Conservation (phyloP, 2,797 vertebrate species). For the Cirrhinus mrigala region DNA sequence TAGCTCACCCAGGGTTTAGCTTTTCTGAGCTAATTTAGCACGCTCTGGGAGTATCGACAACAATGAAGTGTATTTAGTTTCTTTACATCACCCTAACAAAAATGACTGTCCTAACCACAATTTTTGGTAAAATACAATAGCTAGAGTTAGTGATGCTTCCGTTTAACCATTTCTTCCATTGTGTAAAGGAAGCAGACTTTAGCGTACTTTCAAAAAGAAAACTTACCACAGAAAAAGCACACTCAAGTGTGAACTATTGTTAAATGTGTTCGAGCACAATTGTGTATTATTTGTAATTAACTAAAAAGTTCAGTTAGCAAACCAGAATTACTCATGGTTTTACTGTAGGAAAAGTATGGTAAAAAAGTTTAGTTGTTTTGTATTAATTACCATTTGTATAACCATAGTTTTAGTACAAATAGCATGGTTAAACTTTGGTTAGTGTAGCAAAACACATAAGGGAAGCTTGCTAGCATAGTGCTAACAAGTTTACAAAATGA, state of each 20-base stretch:
- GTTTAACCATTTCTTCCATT: not conserved
- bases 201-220: not conserved
- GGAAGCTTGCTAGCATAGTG: too few relatives aligned
- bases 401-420: too few relatives aligned
- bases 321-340: too few relatives aligned
- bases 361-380: too few relatives aligned
- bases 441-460: too few relatives aligned
- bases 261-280: not conserved
- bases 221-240: not conserved
- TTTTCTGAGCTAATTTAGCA: conserved; percentile 17
- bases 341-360: too few relatives aligned
- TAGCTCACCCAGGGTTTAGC: not conserved
- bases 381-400: too few relatives aligned
- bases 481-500: too few relatives aligned
- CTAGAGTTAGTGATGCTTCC: not conserved
- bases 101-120: not conserved
- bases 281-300: not conserved
- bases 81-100: not conserved
- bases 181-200: not conserved
- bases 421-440: too few relatives aligned
- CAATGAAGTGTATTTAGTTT: not conserved
- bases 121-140: not conserved
- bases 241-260: not conserved
- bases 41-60: not conserved
- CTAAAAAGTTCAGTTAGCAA: not conserved